Conservation (phyloP, 2,888 invertebrate species). For the Dryobota labecula region DNA sequence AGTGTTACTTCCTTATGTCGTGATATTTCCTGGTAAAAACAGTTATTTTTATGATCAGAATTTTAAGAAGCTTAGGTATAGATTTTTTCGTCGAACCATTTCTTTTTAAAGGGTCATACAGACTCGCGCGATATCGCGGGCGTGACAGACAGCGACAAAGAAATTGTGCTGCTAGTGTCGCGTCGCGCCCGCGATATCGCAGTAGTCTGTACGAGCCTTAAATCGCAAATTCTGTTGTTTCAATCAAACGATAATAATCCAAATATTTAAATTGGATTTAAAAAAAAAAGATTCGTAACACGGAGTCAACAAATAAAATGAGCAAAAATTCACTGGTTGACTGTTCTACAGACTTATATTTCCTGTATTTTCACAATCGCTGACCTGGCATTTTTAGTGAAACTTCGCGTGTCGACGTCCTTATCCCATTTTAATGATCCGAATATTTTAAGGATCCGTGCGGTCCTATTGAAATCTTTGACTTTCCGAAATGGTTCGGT, state of each 20-base stretch:
- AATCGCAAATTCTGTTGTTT: constrained; percentile 20
- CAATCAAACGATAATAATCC: constrained; percentile 4
- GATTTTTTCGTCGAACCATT: not conserved
- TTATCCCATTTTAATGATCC: constrained; percentile 77
- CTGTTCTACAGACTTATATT: constrained; percentile 53
- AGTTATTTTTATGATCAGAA: not conserved
- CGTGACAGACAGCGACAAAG: too few relatives aligned
- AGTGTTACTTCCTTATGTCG: not conserved
- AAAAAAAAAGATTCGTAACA: constrained; percentile 20
- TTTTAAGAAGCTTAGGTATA: not conserved
- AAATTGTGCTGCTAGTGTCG: too few relatives aligned
- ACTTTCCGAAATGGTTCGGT: constrained; percentile 15
- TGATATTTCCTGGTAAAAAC: not conserved
- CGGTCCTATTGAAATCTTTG: constrained; percentile 26
- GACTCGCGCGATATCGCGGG: too few relatives aligned
- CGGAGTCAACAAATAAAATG: constrained; percentile 57
- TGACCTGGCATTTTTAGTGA: constrained; percentile 58
- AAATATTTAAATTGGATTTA: constrained; percentile 15
- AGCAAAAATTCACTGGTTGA: constrained; percentile 30
- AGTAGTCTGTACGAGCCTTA: too few relatives aligned
- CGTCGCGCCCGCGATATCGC: too few relatives aligned
- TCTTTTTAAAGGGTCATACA: too few relatives aligned
- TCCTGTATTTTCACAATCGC: constrained; percentile 57
- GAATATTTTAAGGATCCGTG: constrained; percentile 67
- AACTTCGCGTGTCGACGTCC: constrained; percentile 65